Evolutionary conservation across 2,888 invertebrate species (phyloP), one percentile per base, ranked within the genome.

Genomic region (Acanthacorydalis orientalis): DNA sequence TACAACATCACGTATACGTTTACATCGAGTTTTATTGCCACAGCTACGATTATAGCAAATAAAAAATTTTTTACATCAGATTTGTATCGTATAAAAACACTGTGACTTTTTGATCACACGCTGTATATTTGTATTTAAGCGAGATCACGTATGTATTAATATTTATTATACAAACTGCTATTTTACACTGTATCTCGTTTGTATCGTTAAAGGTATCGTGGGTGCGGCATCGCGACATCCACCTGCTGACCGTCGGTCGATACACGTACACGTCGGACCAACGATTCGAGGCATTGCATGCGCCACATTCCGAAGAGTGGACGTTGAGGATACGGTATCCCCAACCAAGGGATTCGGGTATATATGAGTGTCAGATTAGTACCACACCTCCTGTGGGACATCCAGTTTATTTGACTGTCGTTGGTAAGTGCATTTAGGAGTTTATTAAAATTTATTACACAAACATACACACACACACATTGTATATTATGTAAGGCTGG

Each of bases 331-430:
- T 83, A 63, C 72, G 79, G 51, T 82, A 81, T 63, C 78, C 82
- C 7, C 82, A 83, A 62, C 71, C 75, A 51, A 78, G 79, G 58
- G 84, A 84, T 61, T 75, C 80, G 2, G 84, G 84, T 37, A 76
- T 84, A 58, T 90, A 90, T 66, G 89, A 90, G 71, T 90, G 89
- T 64, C 90, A 90, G 72, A 87, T 90, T 63, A 87, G 86, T 56
- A 89, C 89, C 46, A 89, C 89, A 52, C 89, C 89, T 45, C 88
- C 88, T 49, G 80, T 86, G 44, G 87, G 88, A 39, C 85, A 86
- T 64, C 80, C 83, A 23, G 80, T 89, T 48, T 80, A 77, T 61
- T 75, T 89, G 51, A 84, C 78, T 55, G 83, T 89, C 60, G 84
- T 89, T 52, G 88, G 89, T 88, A 62, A 82, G 84, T 73, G 34